phyloP scores from a whole-genome alignment of 2,113 vertebrate species.

The Synchiropus splendidus region DNA sequence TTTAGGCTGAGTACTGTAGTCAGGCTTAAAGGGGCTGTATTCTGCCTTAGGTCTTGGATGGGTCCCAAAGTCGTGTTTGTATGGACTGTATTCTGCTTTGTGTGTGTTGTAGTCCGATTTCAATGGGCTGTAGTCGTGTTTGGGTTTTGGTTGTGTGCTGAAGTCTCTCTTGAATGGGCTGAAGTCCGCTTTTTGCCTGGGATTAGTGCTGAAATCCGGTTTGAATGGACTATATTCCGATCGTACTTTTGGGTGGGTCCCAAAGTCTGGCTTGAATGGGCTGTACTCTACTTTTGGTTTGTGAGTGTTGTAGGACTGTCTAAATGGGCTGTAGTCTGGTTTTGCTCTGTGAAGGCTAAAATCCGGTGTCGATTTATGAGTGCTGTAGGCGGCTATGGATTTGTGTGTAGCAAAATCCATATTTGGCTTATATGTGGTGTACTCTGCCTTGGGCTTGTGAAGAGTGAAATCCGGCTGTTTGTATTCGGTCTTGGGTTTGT shows the following conservation, averaged over 20 bases:
- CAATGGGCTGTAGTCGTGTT: slow-evolving; percentile 59
- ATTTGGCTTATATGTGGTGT: slow-evolving; percentile 63
- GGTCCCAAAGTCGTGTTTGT: slow-evolving; percentile 56
- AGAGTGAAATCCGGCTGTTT: slow-evolving; percentile 62
- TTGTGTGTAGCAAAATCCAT: slow-evolving; percentile 61
- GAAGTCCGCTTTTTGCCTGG: slow-evolving; percentile 57
- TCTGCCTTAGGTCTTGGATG: slow-evolving; percentile 55
- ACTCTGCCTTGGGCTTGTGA: slow-evolving; percentile 63
- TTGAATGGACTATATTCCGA: slow-evolving; percentile 60
- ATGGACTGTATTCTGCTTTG: slow-evolving; percentile 65
- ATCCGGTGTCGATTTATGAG: slow-evolving; percentile 59
- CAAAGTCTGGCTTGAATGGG: slow-evolving; percentile 54
- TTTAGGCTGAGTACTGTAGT: slow-evolving; percentile 64
- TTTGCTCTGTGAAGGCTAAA: slow-evolving; percentile 61
- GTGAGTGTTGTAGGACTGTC: slow-evolving; percentile 54
- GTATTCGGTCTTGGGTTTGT: slow-evolving; percentile 61
- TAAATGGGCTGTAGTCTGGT: slow-evolving; percentile 58
- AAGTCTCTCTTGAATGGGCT: slow-evolving; percentile 65
- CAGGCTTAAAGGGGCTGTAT: slow-evolving; percentile 60
- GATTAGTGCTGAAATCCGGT: slow-evolving; percentile 61
- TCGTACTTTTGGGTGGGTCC: slow-evolving; percentile 48
- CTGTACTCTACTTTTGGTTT: slow-evolving; percentile 63
- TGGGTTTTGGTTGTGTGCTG: slow-evolving; percentile 60
- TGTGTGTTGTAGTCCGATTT: slow-evolving; percentile 62
- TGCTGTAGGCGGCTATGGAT: slow-evolving; percentile 55